Evolutionary conservation across 1,140 invertebrate species (phyloP).

Genomic region (Tachypleus tridentatus): DNA sequence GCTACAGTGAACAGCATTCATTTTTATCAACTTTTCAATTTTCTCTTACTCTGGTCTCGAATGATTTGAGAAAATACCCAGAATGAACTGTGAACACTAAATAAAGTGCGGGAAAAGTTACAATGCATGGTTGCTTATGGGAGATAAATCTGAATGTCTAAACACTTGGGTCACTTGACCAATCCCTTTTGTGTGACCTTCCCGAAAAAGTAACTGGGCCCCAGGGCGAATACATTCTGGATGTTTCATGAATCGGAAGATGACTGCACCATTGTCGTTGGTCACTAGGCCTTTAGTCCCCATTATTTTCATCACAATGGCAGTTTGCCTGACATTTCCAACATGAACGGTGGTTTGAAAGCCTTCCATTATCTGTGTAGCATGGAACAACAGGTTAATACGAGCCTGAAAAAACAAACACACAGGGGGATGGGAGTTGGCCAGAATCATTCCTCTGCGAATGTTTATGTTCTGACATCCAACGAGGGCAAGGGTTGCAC

Average conservation of each 20-base stretch:
- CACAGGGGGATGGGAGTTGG: slow-evolving; percentile 10
- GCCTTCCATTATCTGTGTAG: slow-evolving; percentile 65
- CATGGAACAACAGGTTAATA: slow-evolving; percentile 71
- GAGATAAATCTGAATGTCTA: slow-evolving; percentile 6
- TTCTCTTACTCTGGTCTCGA: no score
- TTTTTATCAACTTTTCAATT: no score
- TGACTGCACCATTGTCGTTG: slow-evolving; percentile 69
- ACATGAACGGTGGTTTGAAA: slow-evolving; percentile 92
- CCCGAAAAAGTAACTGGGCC: slow-evolving; percentile 70
- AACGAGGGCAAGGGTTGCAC: slow-evolving; percentile 68
- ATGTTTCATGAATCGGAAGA: slow-evolving; percentile 77
- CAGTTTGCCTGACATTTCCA: slow-evolving; percentile 88
- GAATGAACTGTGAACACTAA: no score
- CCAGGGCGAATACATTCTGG: slow-evolving; percentile 87
- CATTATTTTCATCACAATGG: slow-evolving; percentile 59
- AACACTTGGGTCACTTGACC: slow-evolving; percentile 81
- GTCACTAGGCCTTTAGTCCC: slow-evolving; percentile 49
- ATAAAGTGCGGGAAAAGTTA: no score
- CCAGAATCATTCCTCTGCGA: slow-evolving; percentile 63
- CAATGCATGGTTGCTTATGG: no score
- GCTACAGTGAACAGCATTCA: no score
- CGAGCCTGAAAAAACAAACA: slow-evolving; percentile 48
- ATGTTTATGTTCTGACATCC: slow-evolving; percentile 40
- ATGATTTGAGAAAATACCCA: no score
- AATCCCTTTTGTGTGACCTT: slow-evolving; percentile 77